Base-by-base conservation (phyloP, 2,888 invertebrate species). In the Ferrisia virgata region DNA sequence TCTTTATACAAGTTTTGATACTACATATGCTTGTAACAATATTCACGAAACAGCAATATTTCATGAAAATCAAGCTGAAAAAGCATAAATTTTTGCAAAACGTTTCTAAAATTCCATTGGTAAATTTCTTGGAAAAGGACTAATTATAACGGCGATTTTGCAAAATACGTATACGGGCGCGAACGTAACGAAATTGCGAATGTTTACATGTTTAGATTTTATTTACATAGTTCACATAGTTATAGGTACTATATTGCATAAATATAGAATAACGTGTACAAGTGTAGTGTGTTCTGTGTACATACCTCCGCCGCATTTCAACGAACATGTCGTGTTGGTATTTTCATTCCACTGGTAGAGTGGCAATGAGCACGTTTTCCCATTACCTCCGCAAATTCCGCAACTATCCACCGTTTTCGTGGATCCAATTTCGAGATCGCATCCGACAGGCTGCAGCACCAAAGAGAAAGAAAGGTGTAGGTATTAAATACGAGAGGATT, bases 221-320 rank as follows among this genome's bases (percentile, higher is more conserved):
- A 76, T 76, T 76, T 76, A 76, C 72, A 76, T 76, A 76, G 72
- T 76, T 76, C 72, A 36, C 72, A 76, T 76, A 76, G 72, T 76
- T 76, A 76, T 11, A 76, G n/a, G n/a, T n/a, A n/a, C n/a, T n/a
- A n/a, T n/a, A n/a, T n/a, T n/a, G n/a, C n/a, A n/a, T n/a, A n/a
- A n/a, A 18, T 53, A 22, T 69, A 69, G 72, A 76, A 76, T 28
- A 13, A 22, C 25, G 31, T 28, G 22, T 69, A 28, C n/a, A n/a
- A n/a, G 72, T 72, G 31, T 72, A 72, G 31, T n/a, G n/a, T n/a
- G n/a, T n/a, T n/a, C 39, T 80, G 31, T 69, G 33, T 83, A 88
- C 92, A 91, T 90, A 97, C 97, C 97, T 90, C 96, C 96, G 84
- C 98, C 98, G 89, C 98, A 98, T 83, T 96, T 94, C 85, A 93